Evolutionary conservation across 2,888 invertebrate species (phyloP), one percentile per base, ranked within the genome.

Genomic region (Acanthosepion lycidas): DNA sequence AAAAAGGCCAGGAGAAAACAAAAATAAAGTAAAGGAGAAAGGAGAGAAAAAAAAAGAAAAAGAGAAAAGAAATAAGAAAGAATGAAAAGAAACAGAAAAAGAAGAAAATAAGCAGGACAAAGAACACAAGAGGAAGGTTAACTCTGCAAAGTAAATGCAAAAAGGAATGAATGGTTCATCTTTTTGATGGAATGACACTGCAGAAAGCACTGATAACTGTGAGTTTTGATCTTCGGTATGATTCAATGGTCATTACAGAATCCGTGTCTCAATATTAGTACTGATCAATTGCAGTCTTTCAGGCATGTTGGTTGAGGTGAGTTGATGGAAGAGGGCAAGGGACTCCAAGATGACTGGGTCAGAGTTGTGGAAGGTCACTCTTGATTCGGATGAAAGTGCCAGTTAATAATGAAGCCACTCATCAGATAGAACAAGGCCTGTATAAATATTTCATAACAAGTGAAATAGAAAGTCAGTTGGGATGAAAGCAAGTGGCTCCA

Each of bases 111-210:
- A 20, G 0, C n/a, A n/a, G 78, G 78, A n/a, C 78, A n/a, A 78
- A 78, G 78, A 78, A 78, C n/a, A 78, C n/a, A n/a, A n/a, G 78
- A 78, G 78, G n/a, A 78, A 78, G 78, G 78, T 78, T n/a, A 78
- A 78, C 78, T n/a, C n/a, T n/a, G 78, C n/a, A 78, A n/a, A 78
- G 15, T n/a, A 78, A 12, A 78, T 9, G 78, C n/a, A 78, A 78
- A 78, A 78, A 78, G n/a, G n/a, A 78, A 23, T 23, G 6, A 78
- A 33, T 78, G 78, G n/a, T n/a, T 78, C n/a, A n/a, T n/a, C n/a
- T 78, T 78, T 78, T n/a, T 78, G 78, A 78, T 78, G n/a, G n/a
- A n/a, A 78, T 78, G 78, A 78, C 78, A 78, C 20, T 78, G 78
- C n/a, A 78, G 78, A 78, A n/a, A 78, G n/a, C 78, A 78, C n/a